A percentile compares a stretch with the other conserved stretches of the same genome.
Conservation (phyloP, 2,888 invertebrate genomes). For the Ectemnius cavifrons region DNA sequence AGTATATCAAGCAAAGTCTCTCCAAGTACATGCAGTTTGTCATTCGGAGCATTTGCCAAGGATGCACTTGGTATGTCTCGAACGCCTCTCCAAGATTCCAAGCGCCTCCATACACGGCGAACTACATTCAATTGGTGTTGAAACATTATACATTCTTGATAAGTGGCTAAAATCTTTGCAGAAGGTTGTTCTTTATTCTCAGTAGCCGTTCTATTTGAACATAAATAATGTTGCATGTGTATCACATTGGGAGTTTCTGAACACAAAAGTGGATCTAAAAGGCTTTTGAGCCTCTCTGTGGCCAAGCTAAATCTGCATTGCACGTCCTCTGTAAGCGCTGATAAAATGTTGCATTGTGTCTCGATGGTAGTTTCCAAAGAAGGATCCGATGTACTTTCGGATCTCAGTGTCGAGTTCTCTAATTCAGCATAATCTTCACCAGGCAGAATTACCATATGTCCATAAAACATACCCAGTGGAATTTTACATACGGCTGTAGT, state of each 20-base stretch:
- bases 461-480: conserved; percentile 95
- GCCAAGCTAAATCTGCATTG: conserved; percentile 88
- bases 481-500: conserved; percentile 93
- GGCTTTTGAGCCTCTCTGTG: conserved; percentile 89
- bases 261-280: conserved; percentile 87
- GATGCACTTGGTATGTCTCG: conserved; percentile 77
- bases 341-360: conserved; percentile 83
- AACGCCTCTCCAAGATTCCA: conserved; percentile 81
- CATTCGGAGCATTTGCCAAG: conserved; percentile 85
- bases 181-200: conserved; percentile 82
- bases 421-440: conserved; percentile 79
- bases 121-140: conserved; percentile 94
- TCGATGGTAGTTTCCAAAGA: conserved; percentile 76
- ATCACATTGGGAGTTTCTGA: conserved; percentile 90
- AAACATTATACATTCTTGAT: conserved; percentile 90
- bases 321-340: conserved; percentile 88
- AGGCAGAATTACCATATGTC: conserved; percentile 88
- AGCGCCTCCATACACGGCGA: conserved; percentile 85
- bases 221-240: conserved; percentile 90
- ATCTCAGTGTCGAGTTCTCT: conserved; percentile 64
- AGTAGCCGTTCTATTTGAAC: conserved; percentile 78
- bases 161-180: conserved; percentile 80
- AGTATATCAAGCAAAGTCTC: conserved; percentile 91
- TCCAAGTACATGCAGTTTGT: conserved; percentile 89
- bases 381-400: conserved; percentile 67